Percentiles rank a stretch among this genome's conserved stretches.
Evolutionary conservation across 2,113 vertebrate species (phyloP).

Genomic region (Oostethus manadensis): DNA sequence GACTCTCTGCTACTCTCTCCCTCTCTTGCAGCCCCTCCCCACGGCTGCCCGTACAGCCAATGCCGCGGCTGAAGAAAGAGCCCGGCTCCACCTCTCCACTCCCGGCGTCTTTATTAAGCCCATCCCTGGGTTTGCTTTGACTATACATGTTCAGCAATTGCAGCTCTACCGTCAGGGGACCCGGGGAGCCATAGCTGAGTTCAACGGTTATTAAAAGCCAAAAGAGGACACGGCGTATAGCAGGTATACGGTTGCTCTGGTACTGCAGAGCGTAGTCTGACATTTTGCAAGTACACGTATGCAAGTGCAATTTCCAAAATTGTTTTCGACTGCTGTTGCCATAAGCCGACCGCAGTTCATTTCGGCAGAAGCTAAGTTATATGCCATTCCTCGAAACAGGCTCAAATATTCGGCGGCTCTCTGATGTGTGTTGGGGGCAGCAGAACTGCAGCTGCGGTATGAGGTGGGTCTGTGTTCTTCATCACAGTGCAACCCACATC

Average conservation of each 20-base stretch:
- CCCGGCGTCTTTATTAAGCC: constrained; percentile 78
- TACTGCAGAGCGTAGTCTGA: background rate
- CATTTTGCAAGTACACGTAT: constrained; percentile 5
- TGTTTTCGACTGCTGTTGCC: constrained; percentile 4
- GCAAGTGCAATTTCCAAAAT: background rate
- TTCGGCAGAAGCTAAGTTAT: constrained; percentile 11
- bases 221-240: constrained; percentile 6
- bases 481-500: constrained; percentile 21
- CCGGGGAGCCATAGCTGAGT: constrained; percentile 24
- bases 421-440: constrained; percentile 11
- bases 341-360: constrained; percentile 5
- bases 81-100: constrained; percentile 58
- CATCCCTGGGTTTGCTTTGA: constrained; percentile 73
- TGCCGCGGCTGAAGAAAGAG: constrained; percentile 50
- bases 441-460: constrained; percentile 8
- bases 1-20: constrained; percentile 38
- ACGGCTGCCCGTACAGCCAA: constrained; percentile 69
- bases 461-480: constrained; percentile 19
- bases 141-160: constrained; percentile 73
- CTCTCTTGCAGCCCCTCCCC: constrained; percentile 52
- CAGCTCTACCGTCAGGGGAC: constrained; percentile 31
- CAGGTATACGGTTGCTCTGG: constrained; percentile 6
- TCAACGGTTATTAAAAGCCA: constrained; percentile 17
- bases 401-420: constrained; percentile 14
- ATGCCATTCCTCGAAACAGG: constrained; percentile 4